These are phyloP conservation scores for Periparus ater DNA, from an alignment of 2,797 vertebrate genomes.

Conservation along the genomic window DNA sequence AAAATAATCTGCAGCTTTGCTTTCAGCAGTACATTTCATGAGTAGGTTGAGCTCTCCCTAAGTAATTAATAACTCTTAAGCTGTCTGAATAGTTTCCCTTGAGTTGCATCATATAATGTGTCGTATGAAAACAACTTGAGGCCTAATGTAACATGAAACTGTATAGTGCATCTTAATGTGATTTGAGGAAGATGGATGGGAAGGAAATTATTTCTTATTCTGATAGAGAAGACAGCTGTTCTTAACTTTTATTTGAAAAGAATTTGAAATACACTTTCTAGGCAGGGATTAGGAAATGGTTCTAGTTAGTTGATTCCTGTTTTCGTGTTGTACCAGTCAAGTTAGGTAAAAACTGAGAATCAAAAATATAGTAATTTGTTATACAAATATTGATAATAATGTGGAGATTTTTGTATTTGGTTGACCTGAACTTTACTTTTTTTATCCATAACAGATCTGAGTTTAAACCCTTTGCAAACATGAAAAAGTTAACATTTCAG, in stretches of 20 bases:
- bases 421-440: constrained; percentile 69
- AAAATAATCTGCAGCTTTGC: neutral
- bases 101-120: constrained; percentile 68
- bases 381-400: neutral
- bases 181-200: constrained; percentile 68
- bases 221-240: constrained; percentile 51
- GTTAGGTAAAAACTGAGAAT: neutral
- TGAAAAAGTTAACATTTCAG: constrained; percentile 71
- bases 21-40: constrained; percentile 18
- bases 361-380: neutral
- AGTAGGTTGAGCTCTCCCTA: constrained; percentile 10
- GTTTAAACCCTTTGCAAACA: constrained; percentile 57
- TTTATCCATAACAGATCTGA: constrained; percentile 63
- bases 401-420: constrained; percentile 49
- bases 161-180: constrained; percentile 36
- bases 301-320: neutral
- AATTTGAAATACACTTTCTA: neutral
- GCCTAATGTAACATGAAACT: constrained; percentile 55
- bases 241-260: constrained; percentile 49
- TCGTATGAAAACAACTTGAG: constrained; percentile 65
- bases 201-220: constrained; percentile 63
- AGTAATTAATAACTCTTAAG: constrained; percentile 70
- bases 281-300: neutral
- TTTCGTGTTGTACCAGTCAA: neutral
- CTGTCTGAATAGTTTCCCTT: constrained; percentile 68